Evolutionary conservation across 2,113 vertebrate genomes (phyloP), one percentile per base, ranked within the genome.

Genomic region (Gulo gulo): DNA sequence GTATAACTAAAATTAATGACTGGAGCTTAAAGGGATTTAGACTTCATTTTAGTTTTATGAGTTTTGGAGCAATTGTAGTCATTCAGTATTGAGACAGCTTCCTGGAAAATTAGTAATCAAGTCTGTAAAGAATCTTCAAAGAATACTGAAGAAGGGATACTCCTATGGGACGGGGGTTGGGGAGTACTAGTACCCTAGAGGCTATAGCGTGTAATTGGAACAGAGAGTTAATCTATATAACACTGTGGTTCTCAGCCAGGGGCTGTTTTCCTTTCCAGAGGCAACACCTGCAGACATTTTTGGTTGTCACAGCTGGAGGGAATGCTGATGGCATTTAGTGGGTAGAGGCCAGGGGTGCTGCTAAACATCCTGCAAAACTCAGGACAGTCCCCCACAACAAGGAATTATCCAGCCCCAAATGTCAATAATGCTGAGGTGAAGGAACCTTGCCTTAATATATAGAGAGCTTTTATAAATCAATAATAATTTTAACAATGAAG

Each of bases 91-190:
- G 74, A 87, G 36, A 82, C 73, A 24, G 2, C 42, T 24, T n/a
- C 55, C 73, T 86, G n/a, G 63, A 94, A 91, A 86, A 73, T 92
- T 96, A 81, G 45, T 57, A 45, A 31, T 91, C 36, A 86, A 47
- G n/a, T 36, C 42, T 47, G 26, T 47, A 78, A 47, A 74, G 10
- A 57, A 86, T 91, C 73, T 65, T 14, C 73, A 73, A 80, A 61
- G 82, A 39, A 63, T 74, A 39, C 55, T 65, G 36, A 63, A 67
- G 63, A 69, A 93, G 34, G 65, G 31, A 31, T 42, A 39, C 34
- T 74, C 7, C 18, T 52, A 36, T 45, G 45, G 73, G 34, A 24
- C 74, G 24, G 55, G 36, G 31, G 74, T 11, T 47, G 47, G 14
- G 29, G 50, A 31, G 45, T 8, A 26, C 14, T 57, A 39, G 4